Conservation (phyloP, 2,888 invertebrate species). For the Trissolcus japonicus region DNA sequence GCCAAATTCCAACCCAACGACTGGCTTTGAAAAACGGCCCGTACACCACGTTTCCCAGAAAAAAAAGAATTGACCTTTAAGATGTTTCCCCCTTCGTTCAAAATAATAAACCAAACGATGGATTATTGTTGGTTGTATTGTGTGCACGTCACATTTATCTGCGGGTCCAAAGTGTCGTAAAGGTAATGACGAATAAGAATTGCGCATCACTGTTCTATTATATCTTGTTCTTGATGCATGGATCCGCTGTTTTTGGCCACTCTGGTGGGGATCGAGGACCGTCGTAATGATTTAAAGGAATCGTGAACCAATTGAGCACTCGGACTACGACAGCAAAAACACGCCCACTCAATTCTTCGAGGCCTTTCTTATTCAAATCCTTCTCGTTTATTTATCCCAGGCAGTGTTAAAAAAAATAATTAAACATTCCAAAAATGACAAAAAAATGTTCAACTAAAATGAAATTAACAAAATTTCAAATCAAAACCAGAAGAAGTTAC, state of each 20-base stretch:
- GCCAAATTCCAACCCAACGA: too few species aligned
- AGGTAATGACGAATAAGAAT: conserved; percentile 7
- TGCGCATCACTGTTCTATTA: conserved; percentile 10
- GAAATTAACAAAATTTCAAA: too few species aligned
- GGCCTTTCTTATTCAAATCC: too few species aligned
- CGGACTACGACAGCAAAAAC: not conserved
- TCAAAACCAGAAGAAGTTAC: too few species aligned
- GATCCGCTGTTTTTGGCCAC: not conserved
- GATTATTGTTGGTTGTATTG: conserved; percentile 7
- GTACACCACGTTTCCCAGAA: too few species aligned
- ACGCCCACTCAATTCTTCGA: not conserved
- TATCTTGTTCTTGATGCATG: conserved; percentile 6
- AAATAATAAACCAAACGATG: not conserved
- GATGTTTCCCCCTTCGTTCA: not conserved
- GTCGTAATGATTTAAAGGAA: conserved; percentile 3
- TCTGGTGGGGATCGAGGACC: not conserved
- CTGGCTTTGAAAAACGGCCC: too few species aligned
- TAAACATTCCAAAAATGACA: too few species aligned
- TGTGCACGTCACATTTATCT: not conserved
- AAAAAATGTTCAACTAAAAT: too few species aligned
- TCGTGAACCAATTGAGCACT: conserved; percentile 4
- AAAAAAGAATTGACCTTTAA: conserved; percentile 16
- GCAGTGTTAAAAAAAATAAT: too few species aligned
- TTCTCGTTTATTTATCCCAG: too few species aligned
- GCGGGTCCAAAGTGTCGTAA: conserved; percentile 11